Conservation (phyloP, 2,113 vertebrate species). For the Caloenas nicobarica region DNA sequence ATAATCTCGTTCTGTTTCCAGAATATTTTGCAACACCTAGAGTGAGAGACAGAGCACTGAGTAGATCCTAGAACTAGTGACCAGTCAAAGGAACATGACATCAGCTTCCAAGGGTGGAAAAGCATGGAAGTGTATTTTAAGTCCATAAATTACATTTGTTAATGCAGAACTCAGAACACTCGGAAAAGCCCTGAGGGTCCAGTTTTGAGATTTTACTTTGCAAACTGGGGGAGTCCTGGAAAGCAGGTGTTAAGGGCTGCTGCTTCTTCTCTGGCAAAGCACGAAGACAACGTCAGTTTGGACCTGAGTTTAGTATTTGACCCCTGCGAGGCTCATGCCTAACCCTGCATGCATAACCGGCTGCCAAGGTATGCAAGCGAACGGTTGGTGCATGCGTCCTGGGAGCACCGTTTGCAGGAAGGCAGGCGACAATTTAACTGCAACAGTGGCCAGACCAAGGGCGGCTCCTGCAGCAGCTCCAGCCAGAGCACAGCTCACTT, state of each 20-base stretch:
- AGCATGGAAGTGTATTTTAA: neutral
- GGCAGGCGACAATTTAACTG: neutral
- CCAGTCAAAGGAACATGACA: neutral
- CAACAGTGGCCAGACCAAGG: neutral
- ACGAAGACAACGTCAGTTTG: neutral
- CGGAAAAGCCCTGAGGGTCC: neutral
- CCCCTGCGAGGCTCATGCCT: neutral
- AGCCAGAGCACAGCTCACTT: neutral
- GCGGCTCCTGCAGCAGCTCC: neutral
- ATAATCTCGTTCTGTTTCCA: conserved; percentile 96
- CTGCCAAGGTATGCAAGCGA: neutral
- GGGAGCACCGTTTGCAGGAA: neutral
- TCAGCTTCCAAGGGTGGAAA: neutral
- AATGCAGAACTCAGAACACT: neutral
- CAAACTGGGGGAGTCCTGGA: neutral
- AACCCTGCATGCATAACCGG: neutral
- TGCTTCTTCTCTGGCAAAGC: conserved; percentile 4
- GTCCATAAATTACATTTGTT: neutral
- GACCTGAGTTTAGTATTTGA: neutral
- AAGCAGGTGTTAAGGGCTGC: neutral
- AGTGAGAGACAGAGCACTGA: conserved; percentile 57
- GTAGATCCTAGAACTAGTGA: neutral
- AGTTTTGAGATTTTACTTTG: neutral
- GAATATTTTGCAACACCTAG: conserved; percentile 96
- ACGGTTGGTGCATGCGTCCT: neutral